Evolutionary conservation across 2,797 vertebrate genomes (phyloP).

Genomic region (Microctenopoma steveboyesi): DNA sequence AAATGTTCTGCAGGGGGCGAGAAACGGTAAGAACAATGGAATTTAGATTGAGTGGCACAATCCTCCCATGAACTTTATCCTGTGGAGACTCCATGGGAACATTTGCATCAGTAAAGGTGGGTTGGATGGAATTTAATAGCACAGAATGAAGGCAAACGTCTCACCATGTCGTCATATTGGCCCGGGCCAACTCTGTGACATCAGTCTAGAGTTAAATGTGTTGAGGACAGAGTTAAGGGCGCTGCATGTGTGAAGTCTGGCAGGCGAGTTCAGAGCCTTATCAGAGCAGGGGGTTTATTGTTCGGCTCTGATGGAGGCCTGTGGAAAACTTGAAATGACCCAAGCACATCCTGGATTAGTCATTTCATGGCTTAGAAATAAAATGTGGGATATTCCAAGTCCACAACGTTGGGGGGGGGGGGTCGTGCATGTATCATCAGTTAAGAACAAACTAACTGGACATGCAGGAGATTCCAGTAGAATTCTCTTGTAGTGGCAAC

Average conservation of each 20-base stretch:
- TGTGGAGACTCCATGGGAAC: constrained; percentile 20
- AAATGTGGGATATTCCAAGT: not conserved
- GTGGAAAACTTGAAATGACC: constrained; percentile 19
- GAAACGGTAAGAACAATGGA: constrained; percentile 33
- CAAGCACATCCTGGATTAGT: constrained; percentile 28
- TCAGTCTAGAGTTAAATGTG: not conserved
- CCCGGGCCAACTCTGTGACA: not conserved
- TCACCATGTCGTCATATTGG: not conserved
- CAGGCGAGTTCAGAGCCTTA: not conserved
- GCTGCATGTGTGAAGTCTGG: not conserved
- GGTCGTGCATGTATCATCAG: constrained; percentile 16
- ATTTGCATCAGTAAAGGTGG: not conserved
- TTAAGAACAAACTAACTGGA: constrained; percentile 2
- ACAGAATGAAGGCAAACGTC: not conserved
- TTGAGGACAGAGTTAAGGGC: not conserved
- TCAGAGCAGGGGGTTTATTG: constrained; percentile 18
- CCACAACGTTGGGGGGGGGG: not conserved
- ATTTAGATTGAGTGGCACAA: constrained; percentile 42
- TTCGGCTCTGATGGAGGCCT: constrained; percentile 4
- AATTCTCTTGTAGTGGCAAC: not conserved
- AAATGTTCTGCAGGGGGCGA: not conserved
- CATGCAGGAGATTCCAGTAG: not conserved
- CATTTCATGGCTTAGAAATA: constrained; percentile 15
- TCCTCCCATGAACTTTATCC: constrained; percentile 28
- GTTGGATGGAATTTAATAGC: not conserved